Evolutionary conservation across 2,797 vertebrate species (phyloP).

Genomic region (Macroramphosus scolopax): DNA sequence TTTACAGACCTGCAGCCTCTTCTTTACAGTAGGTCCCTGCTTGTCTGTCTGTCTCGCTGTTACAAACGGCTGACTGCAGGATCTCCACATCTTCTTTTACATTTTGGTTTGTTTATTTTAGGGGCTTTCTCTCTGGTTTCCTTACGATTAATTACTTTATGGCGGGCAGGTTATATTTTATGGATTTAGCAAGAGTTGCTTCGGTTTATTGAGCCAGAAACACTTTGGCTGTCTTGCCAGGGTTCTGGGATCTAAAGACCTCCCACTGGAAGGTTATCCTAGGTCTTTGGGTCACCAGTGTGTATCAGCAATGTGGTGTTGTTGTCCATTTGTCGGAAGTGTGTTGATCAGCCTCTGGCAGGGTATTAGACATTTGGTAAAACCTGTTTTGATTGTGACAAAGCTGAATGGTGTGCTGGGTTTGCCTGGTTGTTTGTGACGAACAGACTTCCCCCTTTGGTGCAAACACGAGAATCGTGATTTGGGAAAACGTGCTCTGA

Average conservation of each 20-base stretch:
- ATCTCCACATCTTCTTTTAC: slow-evolving; percentile 2
- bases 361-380: slow-evolving; percentile 22
- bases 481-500: too few relatives aligned
- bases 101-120: slow-evolving; percentile 3
- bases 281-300: background rate
- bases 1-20: slow-evolving; percentile 65
- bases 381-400: slow-evolving; percentile 44
- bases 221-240: background rate
- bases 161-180: background rate
- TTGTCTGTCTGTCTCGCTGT: slow-evolving; percentile 2
- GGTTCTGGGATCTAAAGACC: slow-evolving; percentile 2
- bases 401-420: slow-evolving; percentile 4
- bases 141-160: slow-evolving; percentile 3
- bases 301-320: slow-evolving; percentile 6
- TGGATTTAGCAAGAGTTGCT: background rate
- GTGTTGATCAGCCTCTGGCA: slow-evolving; percentile 13
- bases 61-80: slow-evolving; percentile 11
- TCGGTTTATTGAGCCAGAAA: too few relatives aligned
- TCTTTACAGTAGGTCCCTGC: slow-evolving; percentile 72
- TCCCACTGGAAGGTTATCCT: background rate
- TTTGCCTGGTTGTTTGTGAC: slow-evolving; percentile 3
- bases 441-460: slow-evolving; percentile 2
- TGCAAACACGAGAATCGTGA: background rate
- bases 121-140: slow-evolving; percentile 5
- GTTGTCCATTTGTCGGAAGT: slow-evolving; percentile 3